Base-by-base conservation (phyloP, 2,113 vertebrate species). In the Oenanthe melanoleuca region DNA sequence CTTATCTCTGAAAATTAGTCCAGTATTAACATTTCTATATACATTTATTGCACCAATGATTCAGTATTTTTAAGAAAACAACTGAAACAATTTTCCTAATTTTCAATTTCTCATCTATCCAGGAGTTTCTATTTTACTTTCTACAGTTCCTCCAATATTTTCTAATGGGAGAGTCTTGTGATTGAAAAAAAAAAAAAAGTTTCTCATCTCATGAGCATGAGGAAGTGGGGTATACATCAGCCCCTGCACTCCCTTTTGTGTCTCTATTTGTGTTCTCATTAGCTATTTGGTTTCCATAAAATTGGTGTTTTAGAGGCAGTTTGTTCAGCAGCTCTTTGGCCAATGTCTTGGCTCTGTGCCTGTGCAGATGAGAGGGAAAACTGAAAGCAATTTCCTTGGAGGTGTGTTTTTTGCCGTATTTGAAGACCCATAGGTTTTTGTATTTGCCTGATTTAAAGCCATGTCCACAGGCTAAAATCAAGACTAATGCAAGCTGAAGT, bases 401-500 rank as follows among this genome's bases (percentile, higher is more conserved):
- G 88, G 38, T 91, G 12, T 80, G 28, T 40, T 45, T 95, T 95
- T 89, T 94, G 16, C 22, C 40, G 44, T 37, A 20, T 20, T 59
- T 88, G 75, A 86, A 82, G 14, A 71, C 21, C 21, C 70, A 83
- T 87, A 93, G 71, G 6, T 86, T 93, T 86, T 91, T 72, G 8
- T 31, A 49, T 94, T 95, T 88, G 52, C 55, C n/a, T 81, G 69
- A 95, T 57, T 87, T 88, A 69, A 95, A 97, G 75, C 50, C 45
- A 85, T 90, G 44, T 82, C 94, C 81, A 91, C 91, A 95, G 89
- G 95, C 77, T 92, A 95, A 95, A 96, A 91, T 95, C 85, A 95
- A 90, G 50, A 55, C 40, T 91, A 79, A 97, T 79, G 71, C 81
- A 92, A 95, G 63, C n/a, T 78, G 94, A 97, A 88, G 71, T 61